Percentiles rank a stretch among this genome's conserved stretches.
phyloP scores from a whole-genome alignment of 2,888 invertebrate genomes.

The Eueremaeus valkanovi region DNA sequence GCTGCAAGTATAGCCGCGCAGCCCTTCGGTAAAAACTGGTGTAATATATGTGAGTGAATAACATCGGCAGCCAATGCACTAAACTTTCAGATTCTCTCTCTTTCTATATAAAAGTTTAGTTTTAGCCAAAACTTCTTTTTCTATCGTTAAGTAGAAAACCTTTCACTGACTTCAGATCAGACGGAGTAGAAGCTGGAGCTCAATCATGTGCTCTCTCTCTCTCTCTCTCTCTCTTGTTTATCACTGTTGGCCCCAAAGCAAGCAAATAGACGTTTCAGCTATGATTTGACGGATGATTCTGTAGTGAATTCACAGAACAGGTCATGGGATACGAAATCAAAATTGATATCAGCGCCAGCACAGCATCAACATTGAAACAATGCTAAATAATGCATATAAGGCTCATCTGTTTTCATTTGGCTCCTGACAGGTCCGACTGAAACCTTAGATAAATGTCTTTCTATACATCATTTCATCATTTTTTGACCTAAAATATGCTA shows the following conservation, averaged over 20 bases:
- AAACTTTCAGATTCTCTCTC: too few relatives aligned
- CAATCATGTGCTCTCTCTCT: conserved; percentile 1
- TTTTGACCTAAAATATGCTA: background rate
- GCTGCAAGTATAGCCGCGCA: conserved; percentile 5
- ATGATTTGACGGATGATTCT: conserved; percentile 34
- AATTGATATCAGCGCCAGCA: conserved; percentile 24
- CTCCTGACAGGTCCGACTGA: conserved; percentile 18
- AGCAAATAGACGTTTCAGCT: conserved; percentile 20
- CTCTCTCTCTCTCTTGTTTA: background rate
- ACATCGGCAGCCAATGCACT: conserved; percentile 17
- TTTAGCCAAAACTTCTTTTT: conserved; percentile 9
- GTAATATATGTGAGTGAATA: conserved; percentile 32
- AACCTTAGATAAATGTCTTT: background rate
- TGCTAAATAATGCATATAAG: conserved; percentile 32
- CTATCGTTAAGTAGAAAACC: conserved; percentile 22
- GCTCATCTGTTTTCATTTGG: conserved; percentile 22
- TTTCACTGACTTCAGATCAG: background rate
- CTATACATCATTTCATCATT: conserved; percentile 12
- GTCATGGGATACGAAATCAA: conserved; percentile 31
- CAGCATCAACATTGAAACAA: background rate
- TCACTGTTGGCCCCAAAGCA: conserved; percentile 22
- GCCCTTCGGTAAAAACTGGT: conserved; percentile 23
- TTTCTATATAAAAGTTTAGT: conserved; percentile 7
- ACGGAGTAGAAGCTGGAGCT: background rate
- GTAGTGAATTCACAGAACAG: conserved; percentile 28